phyloP scores from a whole-genome alignment of 2,888 invertebrate genomes.

The Brachycybe producta region DNA sequence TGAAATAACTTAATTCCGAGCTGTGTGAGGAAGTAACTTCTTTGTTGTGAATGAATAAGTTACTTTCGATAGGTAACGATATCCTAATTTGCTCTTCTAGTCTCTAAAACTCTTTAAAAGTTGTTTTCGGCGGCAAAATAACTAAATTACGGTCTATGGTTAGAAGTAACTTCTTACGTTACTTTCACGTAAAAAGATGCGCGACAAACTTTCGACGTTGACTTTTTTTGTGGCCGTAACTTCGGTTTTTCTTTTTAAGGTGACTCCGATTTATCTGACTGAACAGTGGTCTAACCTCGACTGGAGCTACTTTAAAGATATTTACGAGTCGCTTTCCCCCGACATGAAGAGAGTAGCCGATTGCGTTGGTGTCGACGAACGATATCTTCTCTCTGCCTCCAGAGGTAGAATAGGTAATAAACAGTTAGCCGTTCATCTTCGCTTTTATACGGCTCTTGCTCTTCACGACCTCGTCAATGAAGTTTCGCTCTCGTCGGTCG shows the following conservation, averaged over 20 bases:
- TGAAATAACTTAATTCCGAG: no score
- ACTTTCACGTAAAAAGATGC: no score
- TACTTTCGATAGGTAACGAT: no score
- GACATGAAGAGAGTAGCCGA: conserved; percentile 76
- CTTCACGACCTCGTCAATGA: conserved; percentile 88
- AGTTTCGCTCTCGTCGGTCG: conserved; percentile 61
- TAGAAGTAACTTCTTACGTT: no score
- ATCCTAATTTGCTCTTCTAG: no score
- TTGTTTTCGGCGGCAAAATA: background rate
- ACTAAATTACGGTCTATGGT: no score
- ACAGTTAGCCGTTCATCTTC: conserved; percentile 32
- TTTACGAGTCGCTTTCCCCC: conserved; percentile 67
- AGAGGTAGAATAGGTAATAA: conserved; percentile 12
- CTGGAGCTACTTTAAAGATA: conserved; percentile 47
- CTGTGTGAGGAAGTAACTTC: no score
- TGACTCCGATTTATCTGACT: conserved; percentile 78
- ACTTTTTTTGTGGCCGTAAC: no score
- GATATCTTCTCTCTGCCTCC: conserved; percentile 63
- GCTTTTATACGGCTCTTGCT: conserved; percentile 81
- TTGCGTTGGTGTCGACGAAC: conserved; percentile 74
- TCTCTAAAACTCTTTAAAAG: no score
- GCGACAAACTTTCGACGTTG: no score
- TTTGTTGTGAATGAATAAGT: no score
- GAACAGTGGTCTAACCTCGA: conserved; percentile 66
- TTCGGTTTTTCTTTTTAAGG: conserved; percentile 33